Evolutionary conservation across 2,888 invertebrate genomes (phyloP).

Genomic region (Hydrotaea diabolus): DNA sequence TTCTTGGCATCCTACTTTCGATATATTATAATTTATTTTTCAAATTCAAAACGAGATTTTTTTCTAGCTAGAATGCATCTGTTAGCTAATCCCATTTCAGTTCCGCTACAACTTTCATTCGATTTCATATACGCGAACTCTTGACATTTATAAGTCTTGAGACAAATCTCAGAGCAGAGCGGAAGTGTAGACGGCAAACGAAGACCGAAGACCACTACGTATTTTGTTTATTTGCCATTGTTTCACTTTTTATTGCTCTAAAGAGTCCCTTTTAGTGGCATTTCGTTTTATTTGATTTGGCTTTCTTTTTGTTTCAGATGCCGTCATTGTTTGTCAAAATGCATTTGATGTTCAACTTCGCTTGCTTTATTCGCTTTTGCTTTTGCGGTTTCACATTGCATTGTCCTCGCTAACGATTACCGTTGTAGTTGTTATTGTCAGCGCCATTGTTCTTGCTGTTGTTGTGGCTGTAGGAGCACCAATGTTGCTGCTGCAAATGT

Average conservation of each 20-base stretch:
- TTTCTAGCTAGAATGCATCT: neutral
- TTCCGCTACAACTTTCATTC: neutral
- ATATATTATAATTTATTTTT: too few relatives aligned
- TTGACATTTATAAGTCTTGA: too few relatives aligned
- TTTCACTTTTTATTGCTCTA: slow-evolving; percentile 18
- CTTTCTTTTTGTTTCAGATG: slow-evolving; percentile 44
- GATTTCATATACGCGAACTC: neutral
- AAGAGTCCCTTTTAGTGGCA: slow-evolving; percentile 6
- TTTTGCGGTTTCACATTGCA: slow-evolving; percentile 48
- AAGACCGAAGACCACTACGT: neutral
- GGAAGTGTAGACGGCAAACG: too few relatives aligned
- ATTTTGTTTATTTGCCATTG: slow-evolving; percentile 22
- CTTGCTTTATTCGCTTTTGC: slow-evolving; percentile 49
- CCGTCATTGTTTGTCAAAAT: slow-evolving; percentile 61
- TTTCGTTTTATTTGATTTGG: slow-evolving; percentile 24
- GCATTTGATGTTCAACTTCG: slow-evolving; percentile 58
- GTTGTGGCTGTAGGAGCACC: neutral
- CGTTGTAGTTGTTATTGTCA: neutral
- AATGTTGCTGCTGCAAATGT: slow-evolving; percentile 40
- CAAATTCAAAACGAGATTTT: too few relatives aligned
- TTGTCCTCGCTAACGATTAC: slow-evolving; percentile 31
- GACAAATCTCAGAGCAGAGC: too few relatives aligned
- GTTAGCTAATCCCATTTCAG: neutral
- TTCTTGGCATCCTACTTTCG: too few relatives aligned
- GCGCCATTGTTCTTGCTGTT: neutral